A percentile compares a stretch with the other conserved stretches of the same genome.
Conservation (phyloP, 30 jellyfish, hydroid and myxozoan species). For the Hydractinia echinata region DNA sequence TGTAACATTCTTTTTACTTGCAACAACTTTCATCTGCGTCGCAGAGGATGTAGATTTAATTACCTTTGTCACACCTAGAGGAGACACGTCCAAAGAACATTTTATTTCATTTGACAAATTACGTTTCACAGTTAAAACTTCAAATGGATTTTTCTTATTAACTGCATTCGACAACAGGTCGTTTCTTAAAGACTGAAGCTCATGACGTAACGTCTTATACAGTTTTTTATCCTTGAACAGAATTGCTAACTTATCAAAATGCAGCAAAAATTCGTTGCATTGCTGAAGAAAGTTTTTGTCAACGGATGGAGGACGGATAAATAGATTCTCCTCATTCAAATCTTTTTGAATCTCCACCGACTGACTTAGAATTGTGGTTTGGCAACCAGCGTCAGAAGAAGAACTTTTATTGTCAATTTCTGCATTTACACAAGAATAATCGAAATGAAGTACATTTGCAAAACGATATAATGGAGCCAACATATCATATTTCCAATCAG, state of each 20-base stretch:
- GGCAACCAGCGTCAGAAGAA: not conserved
- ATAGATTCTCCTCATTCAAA: not conserved
- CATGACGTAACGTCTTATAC: not conserved
- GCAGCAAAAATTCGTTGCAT: not conserved
- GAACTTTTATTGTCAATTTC: not conserved
- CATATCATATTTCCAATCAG: slow-evolving; percentile 21
- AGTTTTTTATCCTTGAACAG: not conserved
- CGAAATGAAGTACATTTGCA: slow-evolving; percentile 5
- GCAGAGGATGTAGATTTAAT: too few relatives aligned
- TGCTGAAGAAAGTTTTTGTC: not conserved
- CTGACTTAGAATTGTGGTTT: not conserved
- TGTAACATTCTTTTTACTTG: too few relatives aligned
- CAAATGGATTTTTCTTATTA: too few relatives aligned
- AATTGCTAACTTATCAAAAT: slow-evolving; percentile 8
- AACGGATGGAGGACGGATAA: not conserved
- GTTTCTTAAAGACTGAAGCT: too few relatives aligned
- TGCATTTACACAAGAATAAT: not conserved
- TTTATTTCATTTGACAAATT: too few relatives aligned
- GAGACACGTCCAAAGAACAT: too few relatives aligned
- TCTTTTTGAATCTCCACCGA: not conserved
- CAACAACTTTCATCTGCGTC: too few relatives aligned
- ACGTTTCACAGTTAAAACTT: too few relatives aligned
- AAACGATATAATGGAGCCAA: slow-evolving; percentile 20
- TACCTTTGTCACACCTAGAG: too few relatives aligned
- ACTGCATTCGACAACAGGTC: too few relatives aligned